Conservation (phyloP, 2,113 vertebrate species). For the Hepsetus odoe region DNA sequence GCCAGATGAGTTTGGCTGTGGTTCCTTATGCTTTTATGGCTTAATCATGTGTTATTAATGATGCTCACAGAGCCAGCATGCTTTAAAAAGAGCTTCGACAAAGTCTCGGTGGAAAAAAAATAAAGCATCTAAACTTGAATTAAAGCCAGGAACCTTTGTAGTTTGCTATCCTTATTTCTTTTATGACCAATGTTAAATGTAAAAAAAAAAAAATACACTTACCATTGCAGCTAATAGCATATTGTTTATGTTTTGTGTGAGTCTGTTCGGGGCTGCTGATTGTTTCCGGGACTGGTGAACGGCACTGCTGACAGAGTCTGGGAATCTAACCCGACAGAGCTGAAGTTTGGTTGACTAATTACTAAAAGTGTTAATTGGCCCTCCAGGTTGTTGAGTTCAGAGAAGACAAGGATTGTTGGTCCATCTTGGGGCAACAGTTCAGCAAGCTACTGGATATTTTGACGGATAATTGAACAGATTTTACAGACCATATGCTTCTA, state of each 20-base stretch:
- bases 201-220: not conserved
- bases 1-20: slow-evolving; percentile 5
- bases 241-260: slow-evolving; percentile 29
- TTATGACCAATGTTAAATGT: not conserved
- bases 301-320: slow-evolving; percentile 9
- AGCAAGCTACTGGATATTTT: slow-evolving; percentile 1
- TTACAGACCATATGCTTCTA: not conserved
- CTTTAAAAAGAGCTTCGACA: not conserved
- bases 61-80: slow-evolving; percentile 4
- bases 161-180: not conserved
- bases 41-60: slow-evolving; percentile 32
- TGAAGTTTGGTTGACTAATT: not conserved
- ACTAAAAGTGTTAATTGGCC: slow-evolving; percentile 37
- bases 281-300: slow-evolving; percentile 25
- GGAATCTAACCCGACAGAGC: slow-evolving; percentile 33
- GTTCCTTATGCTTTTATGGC: not conserved
- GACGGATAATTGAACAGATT: not conserved
- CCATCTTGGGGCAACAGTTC: not conserved
- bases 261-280: slow-evolving; percentile 16
- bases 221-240: slow-evolving; percentile 23
- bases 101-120: not conserved
- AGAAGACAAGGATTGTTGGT: not conserved
- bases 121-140: not conserved
- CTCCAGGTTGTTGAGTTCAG: slow-evolving; percentile 7
- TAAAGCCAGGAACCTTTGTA: not conserved